phyloP scores from a whole-genome alignment of 2,113 vertebrate species.

The Polypterus bichir region DNA sequence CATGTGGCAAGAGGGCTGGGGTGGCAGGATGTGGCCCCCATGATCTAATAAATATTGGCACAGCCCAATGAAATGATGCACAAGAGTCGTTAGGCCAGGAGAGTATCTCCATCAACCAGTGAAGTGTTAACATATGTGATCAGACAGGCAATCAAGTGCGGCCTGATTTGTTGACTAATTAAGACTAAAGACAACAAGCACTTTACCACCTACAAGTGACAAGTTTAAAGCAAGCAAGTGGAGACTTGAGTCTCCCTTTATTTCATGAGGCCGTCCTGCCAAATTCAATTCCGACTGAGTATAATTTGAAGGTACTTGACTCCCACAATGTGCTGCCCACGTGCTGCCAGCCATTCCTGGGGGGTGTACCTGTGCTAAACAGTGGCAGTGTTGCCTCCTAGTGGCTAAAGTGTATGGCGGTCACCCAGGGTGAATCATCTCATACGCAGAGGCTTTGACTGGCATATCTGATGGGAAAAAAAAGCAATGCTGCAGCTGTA shows the following conservation, averaged over 20 bases:
- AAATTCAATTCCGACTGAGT: constrained; percentile 97
- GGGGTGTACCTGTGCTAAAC: too few species aligned
- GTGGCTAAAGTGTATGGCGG: too few species aligned
- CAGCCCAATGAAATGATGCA: constrained; percentile 71
- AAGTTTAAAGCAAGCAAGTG: constrained; percentile 91
- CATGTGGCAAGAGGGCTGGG: constrained; percentile 6
- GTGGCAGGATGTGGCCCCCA: constrained; percentile 58
- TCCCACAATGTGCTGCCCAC: constrained; percentile 72
- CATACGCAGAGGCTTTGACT: too few species aligned
- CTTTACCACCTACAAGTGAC: constrained; percentile 81
- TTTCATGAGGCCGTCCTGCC: constrained; percentile 88
- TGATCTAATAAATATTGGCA: constrained; percentile 83
- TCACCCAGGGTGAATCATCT: too few species aligned
- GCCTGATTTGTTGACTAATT: constrained; percentile 93
- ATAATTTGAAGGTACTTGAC: constrained; percentile 96
- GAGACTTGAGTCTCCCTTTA: constrained; percentile 87
- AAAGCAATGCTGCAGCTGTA: too few species aligned
- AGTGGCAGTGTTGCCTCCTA: too few species aligned
- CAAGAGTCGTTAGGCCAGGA: constrained; percentile 75
- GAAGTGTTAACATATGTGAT: constrained; percentile 88
- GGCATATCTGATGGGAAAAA: too few species aligned
- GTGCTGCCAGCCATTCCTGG: constrained; percentile 69
- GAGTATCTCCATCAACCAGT: constrained; percentile 76
- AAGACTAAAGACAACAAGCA: constrained; percentile 74
- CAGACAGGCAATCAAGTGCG: constrained; percentile 71